Evolutionary conservation across 2,797 vertebrate species (phyloP), one percentile per base, ranked within the genome.

Genomic region (Mallotus villosus): DNA sequence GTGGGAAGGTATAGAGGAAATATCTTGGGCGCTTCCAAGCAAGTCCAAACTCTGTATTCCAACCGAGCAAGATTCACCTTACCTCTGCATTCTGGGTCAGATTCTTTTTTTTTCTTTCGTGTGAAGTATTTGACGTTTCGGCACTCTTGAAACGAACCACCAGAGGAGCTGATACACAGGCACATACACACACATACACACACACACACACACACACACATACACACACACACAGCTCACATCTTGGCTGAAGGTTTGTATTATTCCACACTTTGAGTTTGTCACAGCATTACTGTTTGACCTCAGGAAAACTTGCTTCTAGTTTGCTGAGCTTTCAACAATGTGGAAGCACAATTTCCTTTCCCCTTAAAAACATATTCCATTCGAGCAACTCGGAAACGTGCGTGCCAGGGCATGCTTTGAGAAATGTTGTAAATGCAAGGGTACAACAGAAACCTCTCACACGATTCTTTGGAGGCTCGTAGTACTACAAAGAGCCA

Each of bases 51-150:
- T 58, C 5, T 51, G 37, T 29, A 70, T 83, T 82, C 78, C 68
- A 73, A 70, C 74, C 74, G 76, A 86, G 78, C 25, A 22, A 12
- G 1, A 85, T 89, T 85, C 74, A 82, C 75, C 86, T 86, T 69
- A 84, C 75, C 79, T 84, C 66, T 72, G 79, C 79, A 77, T 83
- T 85, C 88, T 83, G 72, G 77, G 73, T 67, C 22, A 7, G 68
- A 62, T 34, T 55, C 5, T 55, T 12, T 14, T 12, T 46, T 14
- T 46, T 46, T 53, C 19, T 5, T 55, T 55, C 51, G 6, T n/a
- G 16, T 17, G 19, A 55, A 55, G 51, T 55, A 19, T n/a, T 55
- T 55, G 51, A 55, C 51, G 8, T 55, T 19, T 51, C 24, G 9
- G 34, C 11, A 29, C 3, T 29, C 22, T 25, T 25, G 24, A 60